These are phyloP conservation scores for Acanthosepion pharaonis DNA, from an alignment of 2,888 invertebrate species.

Conservation along the genomic window DNA sequence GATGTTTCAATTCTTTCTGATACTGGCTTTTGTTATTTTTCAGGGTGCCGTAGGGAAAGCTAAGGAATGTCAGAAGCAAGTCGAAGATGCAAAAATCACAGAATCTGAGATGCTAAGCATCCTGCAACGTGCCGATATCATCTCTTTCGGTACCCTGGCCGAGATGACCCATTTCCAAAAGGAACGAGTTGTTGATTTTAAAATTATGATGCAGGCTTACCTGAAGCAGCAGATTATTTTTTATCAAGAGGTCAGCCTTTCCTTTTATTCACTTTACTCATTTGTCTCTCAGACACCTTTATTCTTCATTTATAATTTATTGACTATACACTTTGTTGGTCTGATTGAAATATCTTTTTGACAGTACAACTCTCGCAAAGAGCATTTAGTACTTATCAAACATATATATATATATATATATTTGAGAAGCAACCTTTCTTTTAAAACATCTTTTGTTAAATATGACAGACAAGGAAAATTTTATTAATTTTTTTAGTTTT, in stretches of 20 bases:
- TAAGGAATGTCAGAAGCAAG: conserved; percentile 88
- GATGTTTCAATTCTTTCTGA: too few species aligned
- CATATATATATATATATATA: too few species aligned
- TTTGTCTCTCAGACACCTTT: too few species aligned
- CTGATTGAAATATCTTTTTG: too few species aligned
- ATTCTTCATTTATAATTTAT: too few species aligned
- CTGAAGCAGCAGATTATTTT: conserved; percentile 91
- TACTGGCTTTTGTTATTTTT: not conserved
- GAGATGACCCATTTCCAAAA: conserved; percentile 94
- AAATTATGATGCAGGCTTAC: conserved; percentile 88
- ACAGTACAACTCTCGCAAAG: too few species aligned
- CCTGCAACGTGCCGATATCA: conserved; percentile 88
- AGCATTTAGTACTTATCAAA: too few species aligned
- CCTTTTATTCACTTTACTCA: not conserved
- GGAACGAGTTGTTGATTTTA: conserved; percentile 89
- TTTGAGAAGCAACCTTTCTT: too few species aligned
- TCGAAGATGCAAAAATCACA: conserved; percentile 87
- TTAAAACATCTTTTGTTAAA: too few species aligned
- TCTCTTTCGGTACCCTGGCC: conserved; percentile 93
- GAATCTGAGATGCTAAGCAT: conserved; percentile 87
- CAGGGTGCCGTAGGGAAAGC: conserved; percentile 85
- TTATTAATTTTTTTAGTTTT: too few species aligned
- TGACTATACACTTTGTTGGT: too few species aligned
- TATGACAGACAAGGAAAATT: too few species aligned
- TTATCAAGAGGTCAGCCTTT: conserved; percentile 82